Evolutionary conservation across 2,888 invertebrate genomes (phyloP).

Genomic region (Caenorhabditis sulstoni): DNA sequence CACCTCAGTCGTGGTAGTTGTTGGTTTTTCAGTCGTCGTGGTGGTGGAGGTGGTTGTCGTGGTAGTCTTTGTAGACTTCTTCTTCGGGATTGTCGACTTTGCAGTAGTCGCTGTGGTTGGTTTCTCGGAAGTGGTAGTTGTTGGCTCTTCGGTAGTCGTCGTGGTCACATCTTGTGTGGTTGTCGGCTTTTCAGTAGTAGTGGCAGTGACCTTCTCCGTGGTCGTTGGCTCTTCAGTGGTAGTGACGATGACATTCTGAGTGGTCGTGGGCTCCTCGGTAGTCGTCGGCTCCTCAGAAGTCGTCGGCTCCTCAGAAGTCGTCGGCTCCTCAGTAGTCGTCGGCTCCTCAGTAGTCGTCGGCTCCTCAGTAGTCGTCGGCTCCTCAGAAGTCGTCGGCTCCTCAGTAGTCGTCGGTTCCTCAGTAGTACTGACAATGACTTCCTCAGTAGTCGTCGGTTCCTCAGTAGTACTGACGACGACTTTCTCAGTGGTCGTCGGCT

Average conservation of each 20-base stretch:
- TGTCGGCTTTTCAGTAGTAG: slow-evolving; percentile 2
- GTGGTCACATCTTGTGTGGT: background rate
- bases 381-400: slow-evolving; percentile 13
- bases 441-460: background rate
- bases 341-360: background rate
- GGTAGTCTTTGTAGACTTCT: background rate
- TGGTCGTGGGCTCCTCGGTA: slow-evolving; percentile 13
- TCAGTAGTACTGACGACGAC: background rate
- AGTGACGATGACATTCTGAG: background rate
- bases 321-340: background rate
- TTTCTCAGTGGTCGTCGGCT: background rate
- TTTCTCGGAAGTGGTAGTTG: background rate
- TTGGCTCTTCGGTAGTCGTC: slow-evolving; percentile 9
- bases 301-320: slow-evolving; percentile 13
- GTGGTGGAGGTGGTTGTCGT: background rate
- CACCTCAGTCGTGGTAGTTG: background rate
- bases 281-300: slow-evolving; percentile 5
- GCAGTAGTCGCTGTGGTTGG: background rate
- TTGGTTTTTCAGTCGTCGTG: slow-evolving; percentile 1
- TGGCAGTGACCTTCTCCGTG: background rate
- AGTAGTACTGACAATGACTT: background rate
- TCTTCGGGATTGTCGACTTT: background rate
- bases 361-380: background rate
- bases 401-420: background rate
- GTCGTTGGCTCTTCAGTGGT: slow-evolving; percentile 15